Base-by-base conservation (phyloP, 1,140 invertebrate species). In the Musca domestica region DNA sequence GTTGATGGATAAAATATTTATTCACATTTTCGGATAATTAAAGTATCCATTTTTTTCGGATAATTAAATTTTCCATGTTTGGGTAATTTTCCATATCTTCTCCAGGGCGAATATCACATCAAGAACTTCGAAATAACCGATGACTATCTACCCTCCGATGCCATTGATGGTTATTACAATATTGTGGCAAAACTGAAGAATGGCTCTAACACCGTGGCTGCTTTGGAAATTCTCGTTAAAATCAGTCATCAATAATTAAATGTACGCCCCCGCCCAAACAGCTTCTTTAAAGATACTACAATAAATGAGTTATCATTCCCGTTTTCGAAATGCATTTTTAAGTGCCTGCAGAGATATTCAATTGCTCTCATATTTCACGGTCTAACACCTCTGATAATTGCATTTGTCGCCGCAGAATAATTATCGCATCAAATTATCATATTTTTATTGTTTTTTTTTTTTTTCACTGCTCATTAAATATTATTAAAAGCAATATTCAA, bases 401-500 rank as follows among this genome's bases (percentile, higher is more conserved):
- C 56, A 61, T 34, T 34, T 17, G 6, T 34, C 23, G 14, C 27
- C 6, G 20, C 6, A 61, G 41, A 61, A 61, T 61, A 61, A 61
- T 61, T 41, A 34, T 34, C 9, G 17, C 6, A 22, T 22, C 27
- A 30, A 58, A 34, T 58, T 58, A n/a, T 22, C 27, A 34, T 61
- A 61, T 61, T 61, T 61, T 61, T 61, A 61, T 9, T 61, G 27
- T 61, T 61, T 61, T 61, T 61, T 41, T 9, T 61, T n/a, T 34
- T 27, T 61, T 61, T 17, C 34, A 41, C 56, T 61, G 56, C 56
- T 61, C 56, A 61, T 61, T 61, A 61, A 61, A 61, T 61, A 41
- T 41, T 41, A 41, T 41, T 41, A 41, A 7, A 5, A 41, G 4
- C 10, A 12, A 30, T 9, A 30, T 30, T 41, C 10, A 12, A 41